Evolutionary conservation across 2,113 vertebrate genomes (phyloP).

Genomic region (Podocnemis expansa): DNA sequence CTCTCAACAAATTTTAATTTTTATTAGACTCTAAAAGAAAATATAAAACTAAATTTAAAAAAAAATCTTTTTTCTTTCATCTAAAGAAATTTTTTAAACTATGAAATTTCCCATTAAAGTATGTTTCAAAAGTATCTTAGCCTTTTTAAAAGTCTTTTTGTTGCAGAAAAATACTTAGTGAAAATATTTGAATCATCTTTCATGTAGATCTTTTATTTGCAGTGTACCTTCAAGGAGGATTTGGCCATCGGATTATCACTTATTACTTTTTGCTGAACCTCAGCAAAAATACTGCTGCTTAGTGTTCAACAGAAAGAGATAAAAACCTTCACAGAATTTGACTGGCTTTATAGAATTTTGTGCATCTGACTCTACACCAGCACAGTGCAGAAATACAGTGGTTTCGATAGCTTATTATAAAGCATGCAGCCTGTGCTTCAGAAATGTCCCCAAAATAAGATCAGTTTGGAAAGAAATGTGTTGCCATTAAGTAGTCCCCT

Average conservation of each 20-base stretch:
- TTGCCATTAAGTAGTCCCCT: neutral
- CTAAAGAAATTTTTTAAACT: neutral
- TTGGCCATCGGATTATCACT: neutral
- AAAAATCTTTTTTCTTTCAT: no score
- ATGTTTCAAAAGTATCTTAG: no score
- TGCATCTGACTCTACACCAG: slow-evolving; percentile 26
- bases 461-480: neutral
- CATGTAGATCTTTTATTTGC: accelerated
- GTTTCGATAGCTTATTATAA: slow-evolving; percentile 20
- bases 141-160: slow-evolving; percentile 11
- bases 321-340: slow-evolving; percentile 42
- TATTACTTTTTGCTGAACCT: neutral
- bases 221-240: neutral
- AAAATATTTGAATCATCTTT: neutral
- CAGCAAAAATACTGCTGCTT: accelerated
- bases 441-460: slow-evolving; percentile 50
- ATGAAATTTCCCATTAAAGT: neutral
- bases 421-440: neutral
- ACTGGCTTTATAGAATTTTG: neutral
- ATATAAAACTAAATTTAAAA: no score
- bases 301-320: neutral
- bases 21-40: neutral
- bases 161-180: neutral
- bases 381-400: slow-evolving; percentile 1
- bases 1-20: neutral